A percentile compares a stretch with the other conserved stretches of the same genome.
These are phyloP conservation scores for Megathymus violae DNA, from an alignment of 1,140 invertebrate species.

Conservation along the genomic window DNA sequence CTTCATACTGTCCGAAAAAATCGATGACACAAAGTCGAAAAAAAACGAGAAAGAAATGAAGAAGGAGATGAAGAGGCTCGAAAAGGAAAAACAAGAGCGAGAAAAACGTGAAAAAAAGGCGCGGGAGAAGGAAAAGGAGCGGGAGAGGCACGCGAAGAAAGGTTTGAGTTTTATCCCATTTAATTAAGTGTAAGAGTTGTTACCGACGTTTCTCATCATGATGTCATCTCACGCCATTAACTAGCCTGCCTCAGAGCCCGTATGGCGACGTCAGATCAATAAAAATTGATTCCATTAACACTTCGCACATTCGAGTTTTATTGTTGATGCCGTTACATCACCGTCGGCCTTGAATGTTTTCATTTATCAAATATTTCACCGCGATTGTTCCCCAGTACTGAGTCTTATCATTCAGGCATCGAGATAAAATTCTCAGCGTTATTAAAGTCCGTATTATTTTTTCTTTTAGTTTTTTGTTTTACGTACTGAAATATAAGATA, in stretches of 20 bases:
- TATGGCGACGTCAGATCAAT: constrained; percentile 46
- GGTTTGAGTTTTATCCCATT: constrained; percentile 58
- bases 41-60: constrained; percentile 82
- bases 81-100: constrained; percentile 80
- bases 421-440: constrained; percentile 22
- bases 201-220: constrained; percentile 45
- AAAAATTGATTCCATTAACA: constrained; percentile 54
- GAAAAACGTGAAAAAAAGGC: constrained; percentile 83
- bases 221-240: constrained; percentile 60
- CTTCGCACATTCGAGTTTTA: constrained; percentile 55
- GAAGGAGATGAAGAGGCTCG: constrained; percentile 81
- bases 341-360: constrained; percentile 61
- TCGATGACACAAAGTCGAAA: constrained; percentile 80
- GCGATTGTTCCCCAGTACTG: constrained; percentile 43
- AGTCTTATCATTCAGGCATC: constrained; percentile 37
- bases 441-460: not conserved
- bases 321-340: constrained; percentile 70
- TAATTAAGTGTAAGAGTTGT: constrained; percentile 24
- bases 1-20: constrained; percentile 83
- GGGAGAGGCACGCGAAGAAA: constrained; percentile 82
- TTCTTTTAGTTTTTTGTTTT: constrained; percentile 1
- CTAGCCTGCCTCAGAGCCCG: constrained; percentile 46
- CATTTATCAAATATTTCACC: constrained; percentile 60
- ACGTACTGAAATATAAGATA: not conserved
- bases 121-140: constrained; percentile 80